Evolutionary conservation across 2,113 vertebrate genomes (phyloP), one percentile per base, ranked within the genome.

Genomic region (Syrmaticus mikado): DNA sequence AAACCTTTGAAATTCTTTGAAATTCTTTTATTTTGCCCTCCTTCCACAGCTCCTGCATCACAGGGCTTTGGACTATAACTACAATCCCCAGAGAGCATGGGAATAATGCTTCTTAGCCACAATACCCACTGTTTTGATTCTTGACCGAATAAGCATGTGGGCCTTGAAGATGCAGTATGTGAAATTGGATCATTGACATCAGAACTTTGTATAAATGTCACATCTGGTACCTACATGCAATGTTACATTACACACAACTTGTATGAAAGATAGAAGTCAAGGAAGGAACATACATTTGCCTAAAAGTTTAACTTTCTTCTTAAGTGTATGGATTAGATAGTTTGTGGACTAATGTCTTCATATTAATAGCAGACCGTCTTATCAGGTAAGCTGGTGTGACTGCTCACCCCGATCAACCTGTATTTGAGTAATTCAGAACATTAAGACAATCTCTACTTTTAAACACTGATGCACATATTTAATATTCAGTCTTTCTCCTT

Each of bases 161-260:
- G 43, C 32, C 53, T 82, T 89, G 87, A 92, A 43, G 34, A 45
- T 83, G 58, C 46, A 95, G 52, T 30, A 36, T 93, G 70, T 94
- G 94, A 97, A 97, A 96, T 28, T 87, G 90, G 87, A 97, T 81
- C 91, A 75, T 95, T 96, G 81, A 84, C 95, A 94, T 40, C 58
- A 87, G 46, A 68, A 79, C 65, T 82, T 93, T 74, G 77, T 95
- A 75, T 96, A 96, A 96, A 96, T 95, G 85, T 96, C 92, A 95
- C 73, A 86, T 91, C 91, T 76, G 21, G 91, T 91, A 86, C 74
- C 85, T 95, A 85, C 5, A 82, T 93, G 66, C 53, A 94, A 94
- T 91, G 50, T 93, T 95, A 76, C 46, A 76, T 89, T 94, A 75
- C 53, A 87, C 64, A 87, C 34, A 93, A 79, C 32, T 77, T 75